These are phyloP conservation scores for Micoletzkya japonica DNA, from an alignment of 2,888 invertebrate species.

Conservation along the genomic window DNA sequence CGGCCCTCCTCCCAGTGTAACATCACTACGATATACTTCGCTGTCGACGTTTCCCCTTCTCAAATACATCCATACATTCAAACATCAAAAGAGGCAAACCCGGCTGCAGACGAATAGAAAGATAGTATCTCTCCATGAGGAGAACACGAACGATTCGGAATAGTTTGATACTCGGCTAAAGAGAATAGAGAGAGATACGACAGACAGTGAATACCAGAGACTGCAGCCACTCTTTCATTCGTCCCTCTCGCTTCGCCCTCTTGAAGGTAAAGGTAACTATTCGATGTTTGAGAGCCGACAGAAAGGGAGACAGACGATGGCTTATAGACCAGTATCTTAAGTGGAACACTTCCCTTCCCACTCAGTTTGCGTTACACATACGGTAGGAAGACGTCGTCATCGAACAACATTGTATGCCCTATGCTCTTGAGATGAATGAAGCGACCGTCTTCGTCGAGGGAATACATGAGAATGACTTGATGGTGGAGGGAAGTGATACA, in stretches of 20 bases:
- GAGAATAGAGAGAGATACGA: background rate
- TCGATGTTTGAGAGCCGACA: conserved; percentile 12
- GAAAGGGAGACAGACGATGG: background rate
- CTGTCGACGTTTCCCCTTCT: conserved; percentile 1
- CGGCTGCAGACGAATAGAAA: background rate
- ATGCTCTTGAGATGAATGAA: conserved; percentile 14
- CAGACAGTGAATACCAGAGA: background rate
- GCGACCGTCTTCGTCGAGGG: background rate
- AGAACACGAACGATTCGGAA: background rate
- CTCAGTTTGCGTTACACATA: no score
- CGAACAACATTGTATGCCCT: conserved; percentile 7
- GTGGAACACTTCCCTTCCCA: no score
- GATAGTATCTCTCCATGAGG: background rate
- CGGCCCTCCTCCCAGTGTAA: conserved; percentile 14
- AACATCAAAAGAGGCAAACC: no score
- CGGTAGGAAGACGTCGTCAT: conserved; percentile 21
- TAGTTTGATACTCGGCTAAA: background rate
- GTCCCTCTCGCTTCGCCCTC: conserved; percentile 4
- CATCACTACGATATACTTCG: background rate
- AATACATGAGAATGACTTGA: conserved; percentile 5
- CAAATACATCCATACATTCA: no score
- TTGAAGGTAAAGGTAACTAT: conserved; percentile 3
- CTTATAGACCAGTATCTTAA: no score
- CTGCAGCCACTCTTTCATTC: background rate
- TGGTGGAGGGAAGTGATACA: conserved; percentile 13